Percentiles rank a stretch among this genome's conserved stretches.
phyloP scores from a whole-genome alignment of 2,797 vertebrate genomes.

The Miichthys miiuy region DNA sequence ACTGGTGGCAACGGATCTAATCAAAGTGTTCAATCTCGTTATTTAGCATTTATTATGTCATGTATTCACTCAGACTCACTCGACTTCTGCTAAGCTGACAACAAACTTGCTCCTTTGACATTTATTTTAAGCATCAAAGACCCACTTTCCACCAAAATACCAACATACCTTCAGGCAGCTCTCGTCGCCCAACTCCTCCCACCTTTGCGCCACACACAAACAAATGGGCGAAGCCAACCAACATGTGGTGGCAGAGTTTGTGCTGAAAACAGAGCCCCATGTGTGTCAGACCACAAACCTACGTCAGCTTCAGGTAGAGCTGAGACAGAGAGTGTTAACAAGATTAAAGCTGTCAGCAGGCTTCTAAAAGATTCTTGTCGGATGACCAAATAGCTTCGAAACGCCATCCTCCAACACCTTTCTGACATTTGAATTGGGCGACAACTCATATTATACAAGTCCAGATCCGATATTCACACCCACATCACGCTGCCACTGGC shows the following conservation, averaged over 20 bases:
- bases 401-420: not conserved
- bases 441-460: too few species aligned
- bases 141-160: not conserved
- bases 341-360: not conserved
- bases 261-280: not conserved
- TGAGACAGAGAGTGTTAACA: not conserved
- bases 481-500: not conserved
- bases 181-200: not conserved
- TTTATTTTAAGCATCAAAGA: not conserved
- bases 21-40: not conserved
- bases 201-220: not conserved
- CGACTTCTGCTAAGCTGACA: not conserved
- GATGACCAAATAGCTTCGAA: not conserved
- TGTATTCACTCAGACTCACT: too few species aligned
- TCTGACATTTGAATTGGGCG: not conserved
- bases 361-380: not conserved
- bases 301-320: not conserved
- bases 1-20: not conserved
- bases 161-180: not conserved
- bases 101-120: not conserved
- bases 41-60: not conserved
- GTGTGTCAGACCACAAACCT: slow-evolving; percentile 4
- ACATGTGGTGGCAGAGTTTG: not conserved
- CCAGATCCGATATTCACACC: not conserved
- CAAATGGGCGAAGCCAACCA: not conserved